Base-by-base conservation (phyloP, 2,888 invertebrate genomes). In the Hipparchia semele region DNA sequence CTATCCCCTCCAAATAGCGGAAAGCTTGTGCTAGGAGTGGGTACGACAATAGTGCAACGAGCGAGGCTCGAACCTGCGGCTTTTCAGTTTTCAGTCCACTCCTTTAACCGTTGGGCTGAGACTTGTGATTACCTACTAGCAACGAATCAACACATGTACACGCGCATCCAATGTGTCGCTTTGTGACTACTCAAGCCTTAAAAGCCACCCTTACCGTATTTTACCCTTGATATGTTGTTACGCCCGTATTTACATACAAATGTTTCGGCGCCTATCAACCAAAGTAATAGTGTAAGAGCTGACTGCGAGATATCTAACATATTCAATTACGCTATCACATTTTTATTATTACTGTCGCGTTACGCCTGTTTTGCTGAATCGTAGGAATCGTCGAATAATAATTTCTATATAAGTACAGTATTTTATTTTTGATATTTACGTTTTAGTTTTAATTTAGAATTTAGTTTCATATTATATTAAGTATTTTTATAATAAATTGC, bases 151-250 rank as follows among this genome's bases (percentile, higher is more conserved):
- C 49, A 49, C 49, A 8, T 8, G 7, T 49, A 49, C 49, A 6
- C 49, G 49, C 49, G 49, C 49, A 49, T 49, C 1, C 49, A 7
- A 8, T 49, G 49, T 49, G 49, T 7, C 58, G 8, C 23, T 7
- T 58, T 2, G 23, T 8, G 58, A 23, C 4, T 54, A 46, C 61
- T 46, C 60, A 71, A 13, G 23, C 60, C 60, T 60, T 69, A 61
- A 59, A 9, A 13, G 65, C 58, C 56, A 13, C 58, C 61, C 62
- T 62, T 68, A 67, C 61, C 67, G 61, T 68, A 67, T 61, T 72
- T 62, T 71, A 45, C 72, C 65, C 68, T 72, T 61, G 61, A 56
- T 72, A 68, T 72, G 68, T 67, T 71, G 71, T 68, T 61, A 67
- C 56, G 46, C 39, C n/a, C 51, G 53, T 51, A 71, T 71, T 71